Conservation (phyloP, 1,140 invertebrate genomes). For the Drosophila athabasca region DNA sequence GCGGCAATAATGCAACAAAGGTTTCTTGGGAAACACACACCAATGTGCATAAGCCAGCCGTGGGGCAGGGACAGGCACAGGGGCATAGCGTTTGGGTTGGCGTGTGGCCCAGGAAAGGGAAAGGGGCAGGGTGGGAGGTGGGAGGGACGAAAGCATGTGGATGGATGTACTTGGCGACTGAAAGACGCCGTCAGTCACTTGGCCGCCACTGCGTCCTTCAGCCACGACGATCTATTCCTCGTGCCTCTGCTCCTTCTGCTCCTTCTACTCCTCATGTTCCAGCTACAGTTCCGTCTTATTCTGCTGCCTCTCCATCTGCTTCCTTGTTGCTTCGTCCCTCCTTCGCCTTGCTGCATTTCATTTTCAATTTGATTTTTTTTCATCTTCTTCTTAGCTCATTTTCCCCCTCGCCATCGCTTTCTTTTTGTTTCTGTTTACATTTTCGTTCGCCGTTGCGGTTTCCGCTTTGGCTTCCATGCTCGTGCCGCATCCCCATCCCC, state of each 20-base stretch:
- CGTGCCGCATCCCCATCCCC: too few species aligned
- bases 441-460: slow-evolving; percentile 72
- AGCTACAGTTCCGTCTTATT: slow-evolving; percentile 3
- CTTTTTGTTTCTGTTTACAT: slow-evolving; percentile 62
- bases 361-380: slow-evolving; percentile 52
- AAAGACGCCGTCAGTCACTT: slow-evolving; percentile 73
- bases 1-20: slow-evolving; percentile 80
- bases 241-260: neutral
- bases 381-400: slow-evolving; percentile 5
- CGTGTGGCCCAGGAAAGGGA: neutral
- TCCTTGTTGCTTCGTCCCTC: neutral
- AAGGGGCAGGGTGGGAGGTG: too few species aligned
- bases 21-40: slow-evolving; percentile 80
- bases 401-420: neutral
- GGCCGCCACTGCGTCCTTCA: slow-evolving; percentile 19
- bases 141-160: neutral
- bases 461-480: slow-evolving; percentile 65
- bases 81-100: neutral
- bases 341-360: slow-evolving; percentile 50
- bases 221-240: slow-evolving; percentile 10
- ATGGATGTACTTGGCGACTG: slow-evolving; percentile 52
- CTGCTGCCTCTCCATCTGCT: too few species aligned
- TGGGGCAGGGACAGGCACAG: neutral
- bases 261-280: slow-evolving; percentile 10
- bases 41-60: slow-evolving; percentile 72